Evolutionary conservation across 1,140 invertebrate species (phyloP), one percentile per base, ranked within the genome.

Genomic region (Lithobius niger): DNA sequence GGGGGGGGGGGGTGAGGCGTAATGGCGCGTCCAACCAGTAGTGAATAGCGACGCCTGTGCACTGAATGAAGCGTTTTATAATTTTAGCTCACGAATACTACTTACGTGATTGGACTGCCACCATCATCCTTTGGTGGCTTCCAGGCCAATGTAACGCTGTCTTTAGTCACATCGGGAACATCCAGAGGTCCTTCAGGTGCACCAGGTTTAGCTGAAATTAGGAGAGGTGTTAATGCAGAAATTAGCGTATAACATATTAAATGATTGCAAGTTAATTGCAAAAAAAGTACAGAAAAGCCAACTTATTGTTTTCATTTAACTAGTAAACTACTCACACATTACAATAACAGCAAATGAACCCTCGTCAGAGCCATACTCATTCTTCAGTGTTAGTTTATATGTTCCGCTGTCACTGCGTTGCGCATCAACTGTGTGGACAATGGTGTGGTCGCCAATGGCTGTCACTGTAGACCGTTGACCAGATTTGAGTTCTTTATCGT

Each of bases 81-180:
- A 49, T 58, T 55, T 4, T 52, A 52, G 18, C 15, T 6, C 18
- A 25, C n/a, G 42, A n/a, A n/a, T n/a, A n/a, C 25, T 52, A 16
- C 77, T 73, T 68, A 81, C 79, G 89, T 90, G 31, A 96, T 81
- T 72, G 93, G 88, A 68, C 88, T 92, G 25, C 92, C 93, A 62
- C 93, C 93, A 67, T 92, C 90, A 65, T 93, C 89, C 64, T 85
- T 89, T 1, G 94, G 88, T 66, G 87, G 82, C 73, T 90, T 93
- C 93, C 93, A 93, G 18, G 89, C 88, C 24, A 97, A 71, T 0
- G 88, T 93, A n/a, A 95, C 89, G 43, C 86, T 88, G 69, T 93
- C 89, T 36, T 86, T 82, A 19, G 88, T 93, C 18, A 97, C 86
- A 71, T 96, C 90, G 69, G 93, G 89, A 61, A 94, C 93, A 63